Evolutionary conservation across 2,113 vertebrate genomes (phyloP), one percentile per base, ranked within the genome.

Genomic region (Petroica traversi): DNA sequence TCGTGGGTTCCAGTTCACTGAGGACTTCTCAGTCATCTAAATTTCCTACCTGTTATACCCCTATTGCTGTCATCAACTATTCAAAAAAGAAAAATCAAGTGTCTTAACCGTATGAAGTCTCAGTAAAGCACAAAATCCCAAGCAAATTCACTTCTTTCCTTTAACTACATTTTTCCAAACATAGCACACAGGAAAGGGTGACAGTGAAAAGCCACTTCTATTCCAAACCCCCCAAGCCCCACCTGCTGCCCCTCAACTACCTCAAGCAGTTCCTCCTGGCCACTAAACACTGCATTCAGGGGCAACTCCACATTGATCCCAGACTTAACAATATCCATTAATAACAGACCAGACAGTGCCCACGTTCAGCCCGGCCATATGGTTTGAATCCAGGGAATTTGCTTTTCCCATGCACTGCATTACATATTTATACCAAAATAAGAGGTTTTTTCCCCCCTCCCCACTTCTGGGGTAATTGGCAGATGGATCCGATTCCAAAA

Each of bases 401-500:
- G 77, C 84, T 92, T 81, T 95, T 89, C 84, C 76, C 84, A 89
- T 79, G 57, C 86, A 72, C 89, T 61, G 49, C 71, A 34, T 78
- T 92, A 92, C 74, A 91, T 73, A 89, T 89, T 91, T 71, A 84
- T 62, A 77, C 83, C n/a, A 43, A 94, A 96, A 90, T 80, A 84
- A 92, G 94, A 92, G 92, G 46, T 72, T 55, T 89, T 22, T 8
- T 2, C 6, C 20, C 68, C 45, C 49, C 45, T 36, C 72, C 68
- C 36, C 36, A 20, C 22, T 73, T 74, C 31, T 36, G 16, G 49
- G 11, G 58, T 92, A 96, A 93, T 62, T 92, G 76, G 81, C 94
- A 97, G 92, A 94, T 92, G 93, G 96, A 88, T 91, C 83, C 2
- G 11, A 96, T 95, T 93, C 92, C 94, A 75, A 84, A 90, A 80